Percentiles rank a stretch among this genome's conserved stretches.
Conservation (phyloP, 2,113 vertebrate genomes). For the Canis aureus region DNA sequence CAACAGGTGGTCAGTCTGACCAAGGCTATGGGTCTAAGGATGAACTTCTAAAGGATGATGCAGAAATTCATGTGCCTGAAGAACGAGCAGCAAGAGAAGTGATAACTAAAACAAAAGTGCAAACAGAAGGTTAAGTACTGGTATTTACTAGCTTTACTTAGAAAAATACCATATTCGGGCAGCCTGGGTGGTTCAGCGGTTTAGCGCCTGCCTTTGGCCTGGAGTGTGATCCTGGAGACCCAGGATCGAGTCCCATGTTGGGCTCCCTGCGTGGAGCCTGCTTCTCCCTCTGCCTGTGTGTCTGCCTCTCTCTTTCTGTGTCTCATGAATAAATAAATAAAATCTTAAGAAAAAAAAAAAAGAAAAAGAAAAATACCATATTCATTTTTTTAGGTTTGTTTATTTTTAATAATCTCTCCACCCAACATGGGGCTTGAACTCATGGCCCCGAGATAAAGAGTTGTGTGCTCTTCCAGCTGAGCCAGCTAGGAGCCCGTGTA, state of each 20-base stretch:
- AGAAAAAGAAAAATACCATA: neutral
- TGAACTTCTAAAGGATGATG: constrained; percentile 90
- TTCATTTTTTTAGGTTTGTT: neutral
- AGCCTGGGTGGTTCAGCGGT: too few species aligned
- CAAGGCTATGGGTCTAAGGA: constrained; percentile 96
- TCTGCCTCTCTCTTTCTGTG: too few species aligned
- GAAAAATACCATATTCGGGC: neutral
- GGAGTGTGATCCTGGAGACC: too few species aligned
- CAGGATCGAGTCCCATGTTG: too few species aligned
- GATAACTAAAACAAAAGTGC: constrained; percentile 74
- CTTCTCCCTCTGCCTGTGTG: too few species aligned
- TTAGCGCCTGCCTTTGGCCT: too few species aligned
- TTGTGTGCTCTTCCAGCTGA: neutral
- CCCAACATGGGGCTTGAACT: neutral
- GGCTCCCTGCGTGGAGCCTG: too few species aligned
- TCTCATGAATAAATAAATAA: too few species aligned
- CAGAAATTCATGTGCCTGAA: constrained; percentile 82
- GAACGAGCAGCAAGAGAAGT: constrained; percentile 64
- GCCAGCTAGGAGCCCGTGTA: neutral
- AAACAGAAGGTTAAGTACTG: constrained; percentile 85
- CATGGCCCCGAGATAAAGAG: neutral
- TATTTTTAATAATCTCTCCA: neutral
- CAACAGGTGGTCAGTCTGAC: constrained; percentile 91
- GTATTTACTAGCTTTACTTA: constrained; percentile 42
- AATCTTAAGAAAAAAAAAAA: too few species aligned